Conservation (phyloP, 2,113 vertebrate species). For the Brachyistius frenatus region DNA sequence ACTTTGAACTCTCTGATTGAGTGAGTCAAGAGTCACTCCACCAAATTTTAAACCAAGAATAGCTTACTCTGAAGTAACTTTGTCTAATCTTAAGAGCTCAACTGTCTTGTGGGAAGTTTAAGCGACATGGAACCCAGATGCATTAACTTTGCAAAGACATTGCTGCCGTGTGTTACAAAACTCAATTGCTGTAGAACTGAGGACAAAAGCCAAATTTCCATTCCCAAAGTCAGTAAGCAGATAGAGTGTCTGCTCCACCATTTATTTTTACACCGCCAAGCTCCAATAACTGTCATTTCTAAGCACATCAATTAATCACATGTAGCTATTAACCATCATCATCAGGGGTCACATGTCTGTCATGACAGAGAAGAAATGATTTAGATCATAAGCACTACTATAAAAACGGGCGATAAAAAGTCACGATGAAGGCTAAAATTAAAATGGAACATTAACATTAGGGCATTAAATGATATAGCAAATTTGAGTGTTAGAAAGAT, state of each 20-base stretch:
- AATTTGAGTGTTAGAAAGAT: too few relatives aligned
- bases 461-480: neutral
- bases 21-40: neutral
- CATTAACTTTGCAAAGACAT: too few relatives aligned
- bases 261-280: neutral
- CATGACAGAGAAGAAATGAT: neutral
- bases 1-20: slow-evolving; percentile 2
- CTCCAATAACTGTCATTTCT: neutral
- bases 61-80: neutral
- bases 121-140: too few relatives aligned
- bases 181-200: too few relatives aligned
- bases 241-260: too few relatives aligned
- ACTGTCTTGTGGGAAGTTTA: too few relatives aligned
- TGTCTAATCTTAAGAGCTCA: neutral
- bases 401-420: neutral
- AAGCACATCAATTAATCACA: neutral
- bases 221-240: too few relatives aligned
- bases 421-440: neutral
- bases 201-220: too few relatives aligned
- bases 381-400: neutral
- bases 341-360: neutral
- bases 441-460: neutral
- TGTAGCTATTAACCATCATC: too few relatives aligned
- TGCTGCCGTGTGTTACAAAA: too few relatives aligned
- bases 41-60: neutral